Conservation (phyloP, 92 coral and sea anemone genomes). For the Siderastrea radians region DNA sequence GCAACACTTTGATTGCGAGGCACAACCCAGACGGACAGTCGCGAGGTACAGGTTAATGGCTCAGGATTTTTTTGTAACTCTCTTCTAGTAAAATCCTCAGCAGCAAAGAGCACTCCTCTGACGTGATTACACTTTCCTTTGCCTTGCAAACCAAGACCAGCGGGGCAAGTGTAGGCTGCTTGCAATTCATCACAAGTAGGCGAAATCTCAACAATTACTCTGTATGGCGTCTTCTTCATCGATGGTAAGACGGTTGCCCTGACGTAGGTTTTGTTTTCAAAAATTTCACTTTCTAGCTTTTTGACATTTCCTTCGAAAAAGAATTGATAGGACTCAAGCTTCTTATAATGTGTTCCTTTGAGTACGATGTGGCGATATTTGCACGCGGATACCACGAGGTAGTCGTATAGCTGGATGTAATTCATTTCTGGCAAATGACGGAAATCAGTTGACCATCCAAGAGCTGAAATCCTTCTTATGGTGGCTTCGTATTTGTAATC, state of each 20-base stretch:
- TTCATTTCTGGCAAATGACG: background rate
- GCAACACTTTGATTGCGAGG: too few relatives aligned
- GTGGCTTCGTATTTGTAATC: too few relatives aligned
- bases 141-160: conserved; percentile 23
- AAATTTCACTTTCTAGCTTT: background rate
- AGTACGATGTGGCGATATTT: background rate
- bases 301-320: background rate
- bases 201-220: conserved; percentile 10
- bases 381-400: background rate
- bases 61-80: too few relatives aligned
- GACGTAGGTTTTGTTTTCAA: conserved; percentile 30
- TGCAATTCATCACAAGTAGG: background rate
- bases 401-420: background rate
- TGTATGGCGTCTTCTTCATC: conserved; percentile 17
- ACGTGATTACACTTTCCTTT: too few relatives aligned
- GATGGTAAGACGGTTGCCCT: conserved; percentile 29
- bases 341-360: background rate
- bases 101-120: too few relatives aligned
- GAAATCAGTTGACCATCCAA: background rate
- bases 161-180: conserved; percentile 41
- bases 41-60: too few relatives aligned
- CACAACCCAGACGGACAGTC: too few relatives aligned
- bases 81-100: too few relatives aligned
- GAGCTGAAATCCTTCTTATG: too few relatives aligned
- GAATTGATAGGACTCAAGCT: too few relatives aligned